phyloP scores from a whole-genome alignment of 2,797 vertebrate species.

The Argya squamiceps region DNA sequence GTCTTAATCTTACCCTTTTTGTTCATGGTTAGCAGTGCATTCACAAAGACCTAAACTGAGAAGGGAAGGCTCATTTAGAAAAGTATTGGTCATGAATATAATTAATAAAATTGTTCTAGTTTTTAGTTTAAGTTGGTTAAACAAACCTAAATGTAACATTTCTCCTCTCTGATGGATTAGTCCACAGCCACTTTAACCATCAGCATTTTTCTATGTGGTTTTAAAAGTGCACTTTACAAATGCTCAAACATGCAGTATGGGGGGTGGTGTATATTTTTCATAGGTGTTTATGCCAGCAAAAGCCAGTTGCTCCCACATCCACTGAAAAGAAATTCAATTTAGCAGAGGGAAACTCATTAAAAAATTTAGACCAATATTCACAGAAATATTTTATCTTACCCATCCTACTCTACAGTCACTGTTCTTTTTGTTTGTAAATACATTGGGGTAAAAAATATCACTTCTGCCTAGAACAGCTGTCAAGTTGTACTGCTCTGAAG shows the following conservation, averaged over 20 bases:
- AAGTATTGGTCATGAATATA: neutral
- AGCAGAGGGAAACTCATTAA: neutral
- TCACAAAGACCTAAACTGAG: neutral
- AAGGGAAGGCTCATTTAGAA: neutral
- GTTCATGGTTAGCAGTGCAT: neutral
- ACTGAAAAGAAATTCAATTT: neutral
- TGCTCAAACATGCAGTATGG: neutral
- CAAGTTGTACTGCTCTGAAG: conserved; percentile 25
- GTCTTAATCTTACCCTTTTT: neutral
- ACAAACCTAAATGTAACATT: neutral
- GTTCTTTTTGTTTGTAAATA: conserved; percentile 31
- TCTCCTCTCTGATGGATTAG: neutral
- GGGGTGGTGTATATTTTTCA: neutral
- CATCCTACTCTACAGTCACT: neutral
- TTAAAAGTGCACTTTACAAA: neutral
- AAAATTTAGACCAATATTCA: neutral
- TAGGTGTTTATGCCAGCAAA: neutral
- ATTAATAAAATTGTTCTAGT: neutral
- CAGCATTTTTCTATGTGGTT: neutral
- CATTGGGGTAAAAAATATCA: neutral
- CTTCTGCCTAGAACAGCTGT: neutral
- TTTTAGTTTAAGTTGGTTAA: neutral
- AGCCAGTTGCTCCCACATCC: neutral
- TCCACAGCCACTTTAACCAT: neutral
- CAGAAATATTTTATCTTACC: neutral